phyloP scores from a whole-genome alignment of 2,888 invertebrate genomes.

The Acleris sparsana region DNA sequence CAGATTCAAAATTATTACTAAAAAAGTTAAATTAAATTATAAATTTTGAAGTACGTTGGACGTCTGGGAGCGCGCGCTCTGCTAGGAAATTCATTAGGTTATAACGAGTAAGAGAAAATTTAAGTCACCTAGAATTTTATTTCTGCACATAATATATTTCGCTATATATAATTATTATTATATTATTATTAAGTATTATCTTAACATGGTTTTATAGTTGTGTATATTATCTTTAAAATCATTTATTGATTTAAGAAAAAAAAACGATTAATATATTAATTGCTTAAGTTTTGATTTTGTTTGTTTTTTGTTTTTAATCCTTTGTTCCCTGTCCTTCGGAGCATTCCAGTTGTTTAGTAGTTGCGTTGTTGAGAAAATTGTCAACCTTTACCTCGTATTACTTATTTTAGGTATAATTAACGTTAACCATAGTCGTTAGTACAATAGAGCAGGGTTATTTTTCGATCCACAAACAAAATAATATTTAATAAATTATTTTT shows the following conservation, averaged over 20 bases:
- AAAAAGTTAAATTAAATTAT: constrained; percentile 79
- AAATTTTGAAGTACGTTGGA: constrained; percentile 75
- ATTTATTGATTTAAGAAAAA: constrained; percentile 83
- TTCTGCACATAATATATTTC: constrained; percentile 84
- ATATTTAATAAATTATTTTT: constrained; percentile 78
- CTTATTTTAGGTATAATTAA: constrained; percentile 82
- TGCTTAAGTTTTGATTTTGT: constrained; percentile 83
- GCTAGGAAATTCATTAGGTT: constrained; percentile 82
- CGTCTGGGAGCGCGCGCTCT: constrained; percentile 69
- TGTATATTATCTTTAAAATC: constrained; percentile 80
- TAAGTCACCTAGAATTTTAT: constrained; percentile 84
- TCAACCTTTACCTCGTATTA: constrained; percentile 81
- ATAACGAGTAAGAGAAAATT: constrained; percentile 81
- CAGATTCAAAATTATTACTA: constrained; percentile 85
- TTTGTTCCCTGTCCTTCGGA: constrained; percentile 66
- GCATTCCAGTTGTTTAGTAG: constrained; percentile 57
- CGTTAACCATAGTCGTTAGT: constrained; percentile 82
- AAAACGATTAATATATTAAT: constrained; percentile 83
- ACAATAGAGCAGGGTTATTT: constrained; percentile 84
- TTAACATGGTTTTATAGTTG: constrained; percentile 83
- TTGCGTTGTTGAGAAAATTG: constrained; percentile 69
- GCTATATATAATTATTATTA: constrained; percentile 84
- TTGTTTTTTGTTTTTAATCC: constrained; percentile 73
- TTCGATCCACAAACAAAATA: constrained; percentile 80
- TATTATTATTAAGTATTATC: constrained; percentile 84